These are phyloP conservation scores for Trichomalopsis sarcophagae DNA, from an alignment of 1,140 invertebrate genomes.

Conservation along the genomic window DNA sequence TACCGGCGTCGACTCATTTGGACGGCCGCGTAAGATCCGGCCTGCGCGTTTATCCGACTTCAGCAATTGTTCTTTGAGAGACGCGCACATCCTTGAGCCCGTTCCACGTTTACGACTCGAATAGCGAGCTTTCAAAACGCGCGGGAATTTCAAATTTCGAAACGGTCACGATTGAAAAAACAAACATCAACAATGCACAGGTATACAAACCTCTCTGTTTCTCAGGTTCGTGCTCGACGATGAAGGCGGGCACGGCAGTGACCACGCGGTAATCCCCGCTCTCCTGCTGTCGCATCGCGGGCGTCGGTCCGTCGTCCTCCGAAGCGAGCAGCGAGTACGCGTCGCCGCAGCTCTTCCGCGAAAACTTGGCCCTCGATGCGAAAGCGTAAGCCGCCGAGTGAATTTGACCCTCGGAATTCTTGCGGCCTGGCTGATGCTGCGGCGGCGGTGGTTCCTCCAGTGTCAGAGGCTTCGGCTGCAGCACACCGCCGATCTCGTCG, in stretches of 20 bases:
- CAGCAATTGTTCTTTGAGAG: too few relatives aligned
- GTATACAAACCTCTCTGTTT: conserved; percentile 66
- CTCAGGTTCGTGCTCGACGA: conserved; percentile 74
- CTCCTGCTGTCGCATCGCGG: background rate
- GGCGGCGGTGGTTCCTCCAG: conserved; percentile 62
- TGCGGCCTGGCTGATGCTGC: conserved; percentile 47
- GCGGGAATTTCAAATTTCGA: too few relatives aligned
- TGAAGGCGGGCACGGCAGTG: conserved; percentile 76
- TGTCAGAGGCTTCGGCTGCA: conserved; percentile 54
- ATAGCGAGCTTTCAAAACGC: too few relatives aligned
- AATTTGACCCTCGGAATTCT: conserved; percentile 59
- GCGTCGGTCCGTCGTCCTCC: conserved; percentile 63
- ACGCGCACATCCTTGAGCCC: too few relatives aligned
- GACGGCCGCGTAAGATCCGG: too few relatives aligned
- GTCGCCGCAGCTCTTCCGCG: conserved; percentile 69
- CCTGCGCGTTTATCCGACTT: too few relatives aligned
- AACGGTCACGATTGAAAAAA: background rate
- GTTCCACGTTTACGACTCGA: too few relatives aligned
- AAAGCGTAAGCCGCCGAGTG: background rate
- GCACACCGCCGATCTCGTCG: conserved; percentile 63
- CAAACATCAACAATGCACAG: too few relatives aligned
- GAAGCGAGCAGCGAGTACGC: conserved; percentile 63
- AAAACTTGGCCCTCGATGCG: conserved; percentile 64
- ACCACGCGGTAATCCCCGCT: conserved; percentile 74
- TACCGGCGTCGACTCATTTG: background rate